Evolutionary conservation across 2,113 vertebrate species (phyloP), one percentile per base, ranked within the genome.

Genomic region (Sebastes schlegelii): DNA sequence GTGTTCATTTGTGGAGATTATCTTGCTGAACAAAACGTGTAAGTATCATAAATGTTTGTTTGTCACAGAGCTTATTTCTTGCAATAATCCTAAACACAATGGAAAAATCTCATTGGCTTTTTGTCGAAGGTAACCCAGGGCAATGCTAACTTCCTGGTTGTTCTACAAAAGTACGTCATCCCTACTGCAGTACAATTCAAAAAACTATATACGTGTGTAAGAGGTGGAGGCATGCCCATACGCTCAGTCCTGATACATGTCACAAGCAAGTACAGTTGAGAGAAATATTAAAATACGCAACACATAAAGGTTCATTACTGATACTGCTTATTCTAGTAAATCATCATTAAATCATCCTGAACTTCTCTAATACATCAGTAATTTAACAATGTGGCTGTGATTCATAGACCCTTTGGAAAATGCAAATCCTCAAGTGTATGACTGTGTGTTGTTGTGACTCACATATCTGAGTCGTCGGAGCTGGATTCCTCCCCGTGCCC

Each of bases 381-480:
- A 43, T 48, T 58, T 45, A 57, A 45, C 34, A 3, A 63, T 0
- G 5, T 34, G 54, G 57, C 34, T 61, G 16, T 21, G 21, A 73
- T 34, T 34, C 34, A 6, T 17, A 54, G 21, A 55, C 61, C 45
- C 46, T 76, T 51, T 23, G 5, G 54, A 13, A 57, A 43, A 17
- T 52, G 43, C 19, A 19, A 45, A 34, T 67, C 42, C 10, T 43
- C 5, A 60, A 61, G 12, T 21, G 34, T 34, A 3, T 60, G 42
- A n/a, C 21, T 3, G 11, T 46, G 21, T 61, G 11, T 43, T 55
- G 1, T 17, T 46, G 58, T 76, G 26, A 70, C 92, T 52, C 93
- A 99, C 98, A 97, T 96, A 80, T 99, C 98, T 0, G 98, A 99
- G 89, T 99, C 98, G 0, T 98, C 98, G 0, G 98, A 99, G 88